Evolutionary conservation across 2,113 vertebrate species (phyloP).

Genomic region (Abramis brama): DNA sequence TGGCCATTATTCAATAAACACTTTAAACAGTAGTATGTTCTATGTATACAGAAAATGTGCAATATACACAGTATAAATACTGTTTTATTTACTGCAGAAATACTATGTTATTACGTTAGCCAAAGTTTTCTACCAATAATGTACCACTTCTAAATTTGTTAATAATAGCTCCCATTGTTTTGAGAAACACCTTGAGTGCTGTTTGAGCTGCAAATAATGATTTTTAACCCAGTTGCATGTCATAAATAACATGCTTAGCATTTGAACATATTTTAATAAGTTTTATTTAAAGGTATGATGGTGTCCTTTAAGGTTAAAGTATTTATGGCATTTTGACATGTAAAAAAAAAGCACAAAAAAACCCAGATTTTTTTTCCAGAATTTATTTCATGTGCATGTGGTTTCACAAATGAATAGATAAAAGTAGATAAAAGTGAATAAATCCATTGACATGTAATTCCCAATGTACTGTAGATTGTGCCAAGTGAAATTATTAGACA

Average conservation of each 20-base stretch:
- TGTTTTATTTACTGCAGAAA: background rate
- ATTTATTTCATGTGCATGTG: conserved; percentile 61
- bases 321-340: background rate
- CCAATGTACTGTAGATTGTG: conserved; percentile 8
- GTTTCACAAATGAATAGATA: conserved; percentile 49
- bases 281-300: background rate
- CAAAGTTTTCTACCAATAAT: background rate
- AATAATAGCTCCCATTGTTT: background rate
- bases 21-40: background rate
- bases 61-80: background rate
- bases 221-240: background rate
- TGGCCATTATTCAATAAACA: background rate
- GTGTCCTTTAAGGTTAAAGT: background rate
- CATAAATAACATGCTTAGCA: background rate
- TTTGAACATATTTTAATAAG: background rate
- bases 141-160: background rate
- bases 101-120: background rate
- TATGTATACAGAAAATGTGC: background rate
- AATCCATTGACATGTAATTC: conserved; percentile 16
- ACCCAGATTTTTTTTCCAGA: conserved; percentile 36
- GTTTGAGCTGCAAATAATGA: background rate
- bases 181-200: background rate
- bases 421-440: conserved; percentile 23
- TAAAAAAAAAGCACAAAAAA: background rate
- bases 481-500: background rate